phyloP scores from a whole-genome alignment of 2,888 invertebrate species.

The Tetropium fuscum region DNA sequence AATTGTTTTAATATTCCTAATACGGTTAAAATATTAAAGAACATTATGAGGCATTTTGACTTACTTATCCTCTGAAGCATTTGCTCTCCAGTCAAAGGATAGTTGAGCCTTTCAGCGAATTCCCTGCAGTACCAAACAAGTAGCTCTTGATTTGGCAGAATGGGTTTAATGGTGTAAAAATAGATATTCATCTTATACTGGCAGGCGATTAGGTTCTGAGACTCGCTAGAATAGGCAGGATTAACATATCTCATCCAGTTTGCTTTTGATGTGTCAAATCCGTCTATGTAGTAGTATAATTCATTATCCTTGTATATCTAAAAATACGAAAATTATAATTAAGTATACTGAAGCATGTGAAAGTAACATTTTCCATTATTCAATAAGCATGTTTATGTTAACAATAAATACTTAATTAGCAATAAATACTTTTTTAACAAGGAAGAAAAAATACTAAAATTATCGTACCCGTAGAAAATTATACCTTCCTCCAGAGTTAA shows the following conservation, averaged over 20 bases:
- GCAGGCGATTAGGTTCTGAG: constrained; percentile 98
- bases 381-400: too few relatives aligned
- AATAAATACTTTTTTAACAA: too few relatives aligned
- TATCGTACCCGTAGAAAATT: too few relatives aligned
- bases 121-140: constrained; percentile 99
- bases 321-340: too few relatives aligned
- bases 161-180: constrained; percentile 95
- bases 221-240: constrained; percentile 90
- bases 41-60: too few relatives aligned
- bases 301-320: constrained; percentile 95
- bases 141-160: constrained; percentile 95
- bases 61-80: constrained; percentile 78
- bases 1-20: too few relatives aligned
- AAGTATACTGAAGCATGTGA: too few relatives aligned
- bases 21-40: too few relatives aligned
- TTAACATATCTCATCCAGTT: constrained; percentile 99
- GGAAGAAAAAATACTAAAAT: too few relatives aligned
- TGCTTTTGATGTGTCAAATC: constrained; percentile 90
- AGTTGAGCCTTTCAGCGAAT: constrained; percentile 94
- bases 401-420: too few relatives aligned
- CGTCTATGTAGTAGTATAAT: constrained; percentile 92
- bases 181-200: constrained; percentile 97
- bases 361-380: too few relatives aligned
- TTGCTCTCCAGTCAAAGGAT: constrained; percentile 80
- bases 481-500: too few relatives aligned